Evolutionary conservation across 1,140 invertebrate species (phyloP).

Genomic region (Sinonovacula constricta): DNA sequence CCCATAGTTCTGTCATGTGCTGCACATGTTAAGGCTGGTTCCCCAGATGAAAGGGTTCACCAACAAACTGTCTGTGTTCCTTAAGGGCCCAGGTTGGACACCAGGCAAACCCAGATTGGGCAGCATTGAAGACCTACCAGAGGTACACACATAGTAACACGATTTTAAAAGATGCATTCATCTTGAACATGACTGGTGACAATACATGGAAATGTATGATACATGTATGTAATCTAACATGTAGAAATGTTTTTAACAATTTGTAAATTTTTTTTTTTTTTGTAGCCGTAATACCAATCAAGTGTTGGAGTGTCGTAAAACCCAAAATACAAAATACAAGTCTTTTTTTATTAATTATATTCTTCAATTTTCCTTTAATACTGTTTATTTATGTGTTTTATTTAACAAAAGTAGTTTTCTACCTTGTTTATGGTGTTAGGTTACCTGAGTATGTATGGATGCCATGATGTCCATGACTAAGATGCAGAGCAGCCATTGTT

Average conservation of each 20-base stretch:
- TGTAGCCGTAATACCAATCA: not conserved
- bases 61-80: constrained; percentile 85
- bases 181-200: not conserved
- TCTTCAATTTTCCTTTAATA: not conserved
- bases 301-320: too few species aligned
- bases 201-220: constrained; percentile 1
- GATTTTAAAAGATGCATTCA: not conserved
- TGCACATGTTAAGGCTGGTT: constrained; percentile 82
- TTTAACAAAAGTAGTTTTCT: too few species aligned
- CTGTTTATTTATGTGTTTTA: too few species aligned
- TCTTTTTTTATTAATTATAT: constrained; percentile 2
- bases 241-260: not conserved
- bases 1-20: constrained; percentile 86
- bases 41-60: constrained; percentile 79
- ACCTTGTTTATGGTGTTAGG: too few species aligned
- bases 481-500: too few species aligned
- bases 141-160: constrained; percentile 81
- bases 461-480: too few species aligned
- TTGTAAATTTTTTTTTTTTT: not conserved
- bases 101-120: constrained; percentile 90
- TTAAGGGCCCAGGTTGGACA: constrained; percentile 93
- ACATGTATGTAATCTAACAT: not conserved
- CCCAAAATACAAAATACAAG: too few species aligned
- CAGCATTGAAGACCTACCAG: constrained; percentile 86
- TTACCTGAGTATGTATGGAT: too few species aligned